Conservation (phyloP, 2,797 vertebrate genomes). For the Sardinella longiceps region DNA sequence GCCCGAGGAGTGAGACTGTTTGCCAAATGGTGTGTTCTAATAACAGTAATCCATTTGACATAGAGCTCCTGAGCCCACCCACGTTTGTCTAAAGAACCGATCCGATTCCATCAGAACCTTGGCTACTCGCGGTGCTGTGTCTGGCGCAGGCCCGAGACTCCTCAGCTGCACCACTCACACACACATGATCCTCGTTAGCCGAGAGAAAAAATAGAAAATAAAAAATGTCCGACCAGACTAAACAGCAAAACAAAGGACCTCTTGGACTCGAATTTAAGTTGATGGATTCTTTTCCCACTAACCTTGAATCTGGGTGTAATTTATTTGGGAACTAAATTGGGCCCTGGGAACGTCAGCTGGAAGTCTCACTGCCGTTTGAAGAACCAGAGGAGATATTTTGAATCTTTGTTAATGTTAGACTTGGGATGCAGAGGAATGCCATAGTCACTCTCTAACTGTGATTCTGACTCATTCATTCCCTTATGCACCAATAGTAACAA, state of each 20-base stretch:
- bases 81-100: neutral
- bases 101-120: slow-evolving; percentile 1
- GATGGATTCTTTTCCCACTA: neutral
- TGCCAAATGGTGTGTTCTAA: neutral
- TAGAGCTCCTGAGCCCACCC: neutral
- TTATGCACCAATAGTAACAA: neutral
- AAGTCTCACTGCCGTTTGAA: neutral
- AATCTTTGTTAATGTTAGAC: neutral
- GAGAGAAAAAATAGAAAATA: too few relatives aligned
- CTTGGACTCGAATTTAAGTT: neutral
- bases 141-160: slow-evolving; percentile 14
- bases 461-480: neutral
- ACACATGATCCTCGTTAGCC: slow-evolving; percentile 31
- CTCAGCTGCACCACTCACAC: slow-evolving; percentile 33
- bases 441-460: neutral
- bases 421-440: neutral
- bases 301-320: neutral
- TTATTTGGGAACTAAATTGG: neutral
- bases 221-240: slow-evolving; percentile 49
- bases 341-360: neutral
- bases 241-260: slow-evolving; percentile 47
- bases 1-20: neutral
- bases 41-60: neutral
- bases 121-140: neutral
- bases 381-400: neutral